Evolutionary conservation across 2,888 invertebrate species (phyloP).

Genomic region (Melipona beecheii): DNA sequence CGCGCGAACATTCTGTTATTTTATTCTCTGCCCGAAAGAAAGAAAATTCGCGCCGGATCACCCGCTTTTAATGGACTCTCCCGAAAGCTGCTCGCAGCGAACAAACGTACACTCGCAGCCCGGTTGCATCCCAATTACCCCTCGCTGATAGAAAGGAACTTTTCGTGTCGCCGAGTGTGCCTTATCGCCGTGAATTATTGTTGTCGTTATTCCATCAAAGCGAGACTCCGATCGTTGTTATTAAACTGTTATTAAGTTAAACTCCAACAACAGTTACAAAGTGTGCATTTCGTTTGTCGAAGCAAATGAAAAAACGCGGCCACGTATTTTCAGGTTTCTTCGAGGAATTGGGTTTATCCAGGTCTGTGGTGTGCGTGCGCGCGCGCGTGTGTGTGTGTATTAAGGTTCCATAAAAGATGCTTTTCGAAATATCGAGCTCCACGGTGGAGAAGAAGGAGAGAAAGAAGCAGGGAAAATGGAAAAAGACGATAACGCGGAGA

Average conservation of each 20-base stretch:
- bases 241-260: neutral
- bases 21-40: too few relatives aligned
- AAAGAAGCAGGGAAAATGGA: neutral
- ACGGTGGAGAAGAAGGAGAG: neutral
- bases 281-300: neutral
- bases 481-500: neutral
- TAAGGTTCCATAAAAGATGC: neutral
- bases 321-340: neutral
- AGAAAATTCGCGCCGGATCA: neutral
- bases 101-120: neutral
- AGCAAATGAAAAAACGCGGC: neutral
- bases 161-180: neutral
- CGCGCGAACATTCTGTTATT: too few relatives aligned
- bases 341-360: neutral
- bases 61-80: slow-evolving; percentile 11
- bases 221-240: neutral
- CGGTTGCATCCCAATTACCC: slow-evolving; percentile 23
- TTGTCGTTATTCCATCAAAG: neutral
- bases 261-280: too few relatives aligned
- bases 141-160: slow-evolving; percentile 17
- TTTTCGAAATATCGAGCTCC: slow-evolving; percentile 4
- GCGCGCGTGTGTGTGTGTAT: too few relatives aligned
- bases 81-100: neutral
- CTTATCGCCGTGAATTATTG: slow-evolving; percentile 13
- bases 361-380: neutral